Base-by-base conservation (phyloP, 2,888 invertebrate genomes). In the Apantesis nais region DNA sequence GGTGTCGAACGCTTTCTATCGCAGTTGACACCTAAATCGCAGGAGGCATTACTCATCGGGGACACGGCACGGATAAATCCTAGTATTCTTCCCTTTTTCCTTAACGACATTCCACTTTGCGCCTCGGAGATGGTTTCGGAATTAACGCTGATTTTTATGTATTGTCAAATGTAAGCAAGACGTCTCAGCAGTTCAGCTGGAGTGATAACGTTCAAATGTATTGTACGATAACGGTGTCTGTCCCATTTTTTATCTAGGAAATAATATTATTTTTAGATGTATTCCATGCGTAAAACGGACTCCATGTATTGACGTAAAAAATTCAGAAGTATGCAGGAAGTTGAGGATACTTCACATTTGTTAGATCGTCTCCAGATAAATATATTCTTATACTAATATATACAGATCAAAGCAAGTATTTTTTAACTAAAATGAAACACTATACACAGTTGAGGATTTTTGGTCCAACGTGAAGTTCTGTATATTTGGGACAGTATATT, bases 21-120 rank as follows among this genome's bases (percentile, higher is more conserved):
- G 83, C 80, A 80, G 77, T 81, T 86, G 82, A 82, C 85, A 84
- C 79, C 81, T 84, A 86, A 88, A 89, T 90, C 89, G 86, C 84
- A 82, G 81, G 83, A 84, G 86, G 83, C 88, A 90, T 90, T 88
- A 89, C 84, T 90, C 89, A 90, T 88, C 85, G 86, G 86, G 85
- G 86, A 86, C 86, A 80, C 81, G 80, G 79, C 72, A 75, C 78
- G 83, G 85, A 85, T 84, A 87, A 84, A 85, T 83, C 83, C 81
- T 79, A 78, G 81, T 79, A 80, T 85, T 85, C 80, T 82, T 83
- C 80, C 81, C 78, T 80, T 83, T 86, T 83, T 78, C 86, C 82
- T 83, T 80, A 80, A 80, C 81, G 82, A 83, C 80, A 84, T 83
- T 86, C 83, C 76, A 78, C 82, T 82, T 82, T 75, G 77, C 77